Conservation (phyloP, 2,888 invertebrate species). For the Steromphala cineraria region DNA sequence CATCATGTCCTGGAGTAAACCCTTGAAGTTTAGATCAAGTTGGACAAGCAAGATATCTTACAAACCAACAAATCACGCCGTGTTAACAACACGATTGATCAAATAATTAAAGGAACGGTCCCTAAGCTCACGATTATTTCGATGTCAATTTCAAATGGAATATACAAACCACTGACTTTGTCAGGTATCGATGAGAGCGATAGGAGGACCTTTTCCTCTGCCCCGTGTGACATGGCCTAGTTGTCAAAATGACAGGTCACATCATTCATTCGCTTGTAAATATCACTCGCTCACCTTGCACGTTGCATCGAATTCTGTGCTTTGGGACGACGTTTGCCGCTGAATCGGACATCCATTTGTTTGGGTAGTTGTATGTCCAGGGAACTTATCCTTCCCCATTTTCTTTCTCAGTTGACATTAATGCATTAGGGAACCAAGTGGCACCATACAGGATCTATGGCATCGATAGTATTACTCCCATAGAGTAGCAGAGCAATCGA, state of each 20-base stretch:
- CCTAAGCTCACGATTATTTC: not conserved
- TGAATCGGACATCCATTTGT: not conserved
- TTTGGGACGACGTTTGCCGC: not conserved
- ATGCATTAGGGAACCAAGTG: not conserved
- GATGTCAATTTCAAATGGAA: not conserved
- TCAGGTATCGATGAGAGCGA: conserved; percentile 1
- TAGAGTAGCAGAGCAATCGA: not conserved
- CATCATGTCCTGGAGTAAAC: no score
- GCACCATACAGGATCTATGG: not conserved
- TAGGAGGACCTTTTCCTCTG: not conserved
- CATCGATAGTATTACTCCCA: not conserved
- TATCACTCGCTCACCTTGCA: not conserved
- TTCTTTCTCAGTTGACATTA: not conserved
- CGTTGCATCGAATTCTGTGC: not conserved
- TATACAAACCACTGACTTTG: conserved; percentile 6
- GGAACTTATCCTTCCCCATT: conserved; percentile 4
- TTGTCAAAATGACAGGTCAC: not conserved
- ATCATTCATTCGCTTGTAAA: not conserved
- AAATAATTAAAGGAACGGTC: no score
- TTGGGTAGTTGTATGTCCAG: not conserved
- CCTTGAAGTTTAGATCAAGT: no score
- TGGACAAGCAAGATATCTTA: no score
- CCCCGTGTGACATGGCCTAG: not conserved
- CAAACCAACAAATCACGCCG: no score
- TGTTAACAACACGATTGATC: no score